Evolutionary conservation across 2,113 vertebrate genomes (phyloP), one percentile per base, ranked within the genome.

Genomic region (Seriola aureovittata): DNA sequence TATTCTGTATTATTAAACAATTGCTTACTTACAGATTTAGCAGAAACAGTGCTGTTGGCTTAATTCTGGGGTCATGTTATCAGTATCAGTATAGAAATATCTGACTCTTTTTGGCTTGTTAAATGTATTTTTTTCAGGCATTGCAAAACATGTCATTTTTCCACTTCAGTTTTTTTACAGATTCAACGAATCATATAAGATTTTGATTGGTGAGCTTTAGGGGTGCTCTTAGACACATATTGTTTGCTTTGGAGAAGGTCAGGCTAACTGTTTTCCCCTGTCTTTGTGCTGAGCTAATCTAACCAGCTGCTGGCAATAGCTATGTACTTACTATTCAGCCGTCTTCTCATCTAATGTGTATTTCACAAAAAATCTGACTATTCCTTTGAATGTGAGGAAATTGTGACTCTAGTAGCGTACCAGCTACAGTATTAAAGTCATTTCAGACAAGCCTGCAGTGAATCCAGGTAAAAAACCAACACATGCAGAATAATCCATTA

Each of bases 401-500:
- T 9, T 48, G 2, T 9, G 19, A 38, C 58, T 52, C 16, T 29
- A 0, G 34, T 57, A 4, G 7, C 8, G 21, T n/a, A 42, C 9
- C 52, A 40, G 44, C 25, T 36, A 32, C 34, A 55, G 9, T n/a
- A 21, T 68, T 65, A 29, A 78, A 67, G 1, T n/a, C 2, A 4
- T 57, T 42, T 19, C n/a, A 73, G 38, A 21, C 32, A 40, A 58
- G 25, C 42, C 68, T 58, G 8, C 25, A 63, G 8, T 69, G 54
- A 76, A n/a, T 29, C 50, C 21, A 64, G 16, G 5, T 74, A 66
- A 50, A 76, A 78, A 34, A 64, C 16, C 72, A 81, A 60, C 57
- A 84, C 70, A 85, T 86, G 71, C 57, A 84, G 54, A 75, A 82
- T 82, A 71, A 81, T 59, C 44, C 62, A 80, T 85, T 68, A 81